These are phyloP conservation scores for Calyptomena viridis DNA, from an alignment of 2,113 vertebrate species.

Conservation along the genomic window DNA sequence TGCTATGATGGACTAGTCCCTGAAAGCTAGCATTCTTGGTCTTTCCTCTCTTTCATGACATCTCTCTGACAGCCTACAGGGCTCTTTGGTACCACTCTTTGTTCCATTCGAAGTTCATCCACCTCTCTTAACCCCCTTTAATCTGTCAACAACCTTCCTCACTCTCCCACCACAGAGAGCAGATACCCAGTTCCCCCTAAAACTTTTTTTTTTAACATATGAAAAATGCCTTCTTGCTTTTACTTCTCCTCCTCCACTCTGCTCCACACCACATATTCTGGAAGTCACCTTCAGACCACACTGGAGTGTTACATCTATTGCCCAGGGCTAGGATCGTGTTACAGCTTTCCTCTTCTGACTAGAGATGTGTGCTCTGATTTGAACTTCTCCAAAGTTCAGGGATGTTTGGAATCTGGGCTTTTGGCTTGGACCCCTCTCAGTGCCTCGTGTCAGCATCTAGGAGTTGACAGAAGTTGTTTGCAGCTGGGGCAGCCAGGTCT, in stretches of 20 bases:
- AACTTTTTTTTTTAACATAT: not conserved
- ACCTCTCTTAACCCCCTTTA: not conserved
- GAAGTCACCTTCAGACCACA: conserved; percentile 62
- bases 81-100: not conserved
- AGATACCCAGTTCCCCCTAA: not conserved
- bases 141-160: conserved; percentile 11
- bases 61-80: not conserved
- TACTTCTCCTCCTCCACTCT: not conserved
- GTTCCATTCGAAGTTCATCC: conserved; percentile 30
- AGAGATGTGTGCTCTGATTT: conserved; percentile 57
- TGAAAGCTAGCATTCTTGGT: not conserved
- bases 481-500: not conserved
- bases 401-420: conserved; percentile 60
- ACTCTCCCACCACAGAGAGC: not conserved
- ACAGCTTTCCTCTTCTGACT: conserved; percentile 47
- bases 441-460: not conserved
- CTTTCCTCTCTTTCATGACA: not conserved
- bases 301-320: conserved; percentile 53
- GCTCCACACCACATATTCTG: not conserved
- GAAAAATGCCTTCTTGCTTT: not conserved
- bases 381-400: conserved; percentile 63
- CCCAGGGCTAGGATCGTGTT: conserved; percentile 39
- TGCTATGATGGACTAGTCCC: not conserved
- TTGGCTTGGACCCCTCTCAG: not conserved
- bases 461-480: conserved; percentile 34